These are phyloP conservation scores for Bovichtus variegatus DNA, from an alignment of 2,797 vertebrate genomes.

Conservation along the genomic window DNA sequence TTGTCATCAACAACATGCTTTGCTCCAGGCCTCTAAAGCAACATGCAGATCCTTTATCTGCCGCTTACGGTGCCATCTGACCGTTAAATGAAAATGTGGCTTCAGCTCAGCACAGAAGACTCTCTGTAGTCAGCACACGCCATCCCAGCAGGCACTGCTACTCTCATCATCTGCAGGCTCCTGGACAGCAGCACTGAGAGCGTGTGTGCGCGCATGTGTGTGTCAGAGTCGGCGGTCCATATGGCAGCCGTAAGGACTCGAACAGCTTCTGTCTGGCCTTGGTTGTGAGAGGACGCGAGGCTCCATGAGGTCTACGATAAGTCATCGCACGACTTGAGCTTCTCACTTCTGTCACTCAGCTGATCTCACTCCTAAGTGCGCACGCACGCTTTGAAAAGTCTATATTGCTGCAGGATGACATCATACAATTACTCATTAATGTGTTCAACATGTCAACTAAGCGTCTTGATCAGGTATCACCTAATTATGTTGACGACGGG, in stretches of 20 bases:
- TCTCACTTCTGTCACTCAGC: conserved; percentile 52
- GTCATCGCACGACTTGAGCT: conserved; percentile 46
- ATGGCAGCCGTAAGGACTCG: conserved; percentile 61
- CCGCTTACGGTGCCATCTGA: conserved; percentile 39
- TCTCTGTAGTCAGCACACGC: conserved; percentile 66
- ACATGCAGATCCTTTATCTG: conserved; percentile 35
- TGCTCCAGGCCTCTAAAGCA: conserved; percentile 15
- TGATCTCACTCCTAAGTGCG: conserved; percentile 50
- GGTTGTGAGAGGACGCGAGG: conserved; percentile 49
- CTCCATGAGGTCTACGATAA: conserved; percentile 69
- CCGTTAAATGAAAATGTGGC: conserved; percentile 42
- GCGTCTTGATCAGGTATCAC: conserved; percentile 5
- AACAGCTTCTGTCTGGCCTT: conserved; percentile 75
- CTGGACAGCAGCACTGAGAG: conserved; percentile 64
- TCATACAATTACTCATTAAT: conserved; percentile 28
- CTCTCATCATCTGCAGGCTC: conserved; percentile 79
- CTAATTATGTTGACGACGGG: background rate
- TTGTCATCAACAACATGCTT: conserved; percentile 19
- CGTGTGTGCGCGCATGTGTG: conserved; percentile 37
- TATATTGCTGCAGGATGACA: conserved; percentile 30
- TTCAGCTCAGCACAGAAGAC: conserved; percentile 57
- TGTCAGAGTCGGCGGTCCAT: conserved; percentile 52
- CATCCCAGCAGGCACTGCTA: conserved; percentile 78
- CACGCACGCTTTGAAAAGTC: conserved; percentile 32
- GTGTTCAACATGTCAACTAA: conserved; percentile 13